Evolutionary conservation across 2,797 vertebrate species (phyloP).

Genomic region (Rhynchotus rufescens): DNA sequence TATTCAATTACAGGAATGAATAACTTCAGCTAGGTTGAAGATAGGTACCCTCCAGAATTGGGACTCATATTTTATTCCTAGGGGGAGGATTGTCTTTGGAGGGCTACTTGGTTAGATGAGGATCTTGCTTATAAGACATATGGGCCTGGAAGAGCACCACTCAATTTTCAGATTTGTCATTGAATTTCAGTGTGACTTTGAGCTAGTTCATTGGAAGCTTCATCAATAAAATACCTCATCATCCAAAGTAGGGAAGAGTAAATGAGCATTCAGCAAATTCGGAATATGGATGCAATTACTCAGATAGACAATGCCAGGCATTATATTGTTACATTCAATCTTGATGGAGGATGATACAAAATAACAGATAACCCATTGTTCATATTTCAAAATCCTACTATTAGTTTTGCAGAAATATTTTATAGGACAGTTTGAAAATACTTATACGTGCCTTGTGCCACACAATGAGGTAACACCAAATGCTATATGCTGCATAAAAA

Average conservation of each 20-base stretch:
- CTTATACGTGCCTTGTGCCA: background rate
- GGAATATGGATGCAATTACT: background rate
- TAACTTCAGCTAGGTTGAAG: background rate
- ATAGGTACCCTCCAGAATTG: background rate
- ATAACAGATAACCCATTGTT: background rate
- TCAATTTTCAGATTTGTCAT: background rate
- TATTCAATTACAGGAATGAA: background rate
- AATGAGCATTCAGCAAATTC: background rate
- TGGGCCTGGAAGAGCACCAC: background rate
- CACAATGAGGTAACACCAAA: background rate
- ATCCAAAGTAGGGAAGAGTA: background rate
- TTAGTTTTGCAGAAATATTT: background rate
- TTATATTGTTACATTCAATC: background rate
- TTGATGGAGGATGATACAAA: background rate
- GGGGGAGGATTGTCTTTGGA: background rate
- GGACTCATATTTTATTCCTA: background rate
- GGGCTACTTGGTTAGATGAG: background rate
- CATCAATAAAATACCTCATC: background rate
- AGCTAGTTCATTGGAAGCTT: background rate
- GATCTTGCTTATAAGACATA: background rate
- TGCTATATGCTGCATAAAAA: background rate
- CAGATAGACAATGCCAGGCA: background rate
- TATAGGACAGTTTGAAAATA: background rate
- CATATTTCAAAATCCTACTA: background rate
- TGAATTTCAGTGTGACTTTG: background rate